Conservation (phyloP, 2,797 vertebrate genomes). For the Acomys russatus region DNA sequence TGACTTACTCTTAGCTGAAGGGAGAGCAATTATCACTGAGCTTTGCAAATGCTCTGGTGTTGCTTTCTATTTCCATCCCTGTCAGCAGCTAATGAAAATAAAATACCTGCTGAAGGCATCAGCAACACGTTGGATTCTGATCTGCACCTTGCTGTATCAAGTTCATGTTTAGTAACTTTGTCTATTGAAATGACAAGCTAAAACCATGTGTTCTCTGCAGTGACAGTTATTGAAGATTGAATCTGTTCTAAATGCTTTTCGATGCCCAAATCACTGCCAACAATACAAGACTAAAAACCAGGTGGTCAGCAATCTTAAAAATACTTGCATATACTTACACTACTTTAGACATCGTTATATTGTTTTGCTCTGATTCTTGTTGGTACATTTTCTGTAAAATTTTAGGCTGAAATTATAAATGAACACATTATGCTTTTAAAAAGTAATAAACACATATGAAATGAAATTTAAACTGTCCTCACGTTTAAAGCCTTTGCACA, state of each 20-base stretch:
- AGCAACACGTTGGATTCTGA: constrained; percentile 67
- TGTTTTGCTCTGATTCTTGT: neutral
- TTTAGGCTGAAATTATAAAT: neutral
- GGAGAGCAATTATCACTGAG: constrained; percentile 68
- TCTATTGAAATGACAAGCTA: constrained; percentile 82
- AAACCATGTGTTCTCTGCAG: constrained; percentile 77
- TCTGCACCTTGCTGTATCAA: neutral
- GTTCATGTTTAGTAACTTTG: constrained; percentile 77
- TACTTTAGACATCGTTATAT: neutral
- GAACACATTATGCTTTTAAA: neutral
- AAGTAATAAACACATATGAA: constrained; percentile 55
- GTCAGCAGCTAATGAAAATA: constrained; percentile 68
- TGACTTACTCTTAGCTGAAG: constrained; percentile 51
- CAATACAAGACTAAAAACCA: constrained; percentile 75
- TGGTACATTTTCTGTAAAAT: neutral
- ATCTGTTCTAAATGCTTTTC: constrained; percentile 78
- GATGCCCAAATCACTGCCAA: constrained; percentile 84
- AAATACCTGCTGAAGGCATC: constrained; percentile 59
- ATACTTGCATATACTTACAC: neutral
- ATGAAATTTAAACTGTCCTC: neutral
- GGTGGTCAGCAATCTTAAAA: constrained; percentile 63
- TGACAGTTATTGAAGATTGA: constrained; percentile 84
- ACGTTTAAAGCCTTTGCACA: constrained; percentile 36
- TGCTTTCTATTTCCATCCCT: constrained; percentile 6
- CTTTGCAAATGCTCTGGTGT: neutral